These are phyloP conservation scores for Apotomis capreana DNA, from an alignment of 2,888 invertebrate species.

Conservation along the genomic window DNA sequence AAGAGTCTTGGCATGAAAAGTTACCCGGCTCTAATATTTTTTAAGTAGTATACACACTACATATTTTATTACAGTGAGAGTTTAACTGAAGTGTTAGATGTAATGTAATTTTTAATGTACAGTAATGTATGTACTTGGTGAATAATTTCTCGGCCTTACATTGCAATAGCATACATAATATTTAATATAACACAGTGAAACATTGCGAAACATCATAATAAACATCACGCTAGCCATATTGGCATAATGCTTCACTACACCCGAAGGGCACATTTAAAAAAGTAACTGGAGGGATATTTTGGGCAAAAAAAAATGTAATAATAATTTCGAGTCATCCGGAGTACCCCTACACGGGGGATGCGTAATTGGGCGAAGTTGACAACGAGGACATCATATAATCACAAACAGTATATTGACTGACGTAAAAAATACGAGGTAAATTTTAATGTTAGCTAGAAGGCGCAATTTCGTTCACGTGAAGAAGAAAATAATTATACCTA, in stretches of 20 bases:
- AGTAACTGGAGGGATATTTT: conserved; percentile 63
- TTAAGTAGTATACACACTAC: too few species aligned
- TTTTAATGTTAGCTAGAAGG: too few species aligned
- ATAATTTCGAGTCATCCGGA: conserved; percentile 68
- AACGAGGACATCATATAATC: conserved; percentile 53
- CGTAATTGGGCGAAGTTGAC: conserved; percentile 53
- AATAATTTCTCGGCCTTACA: neutral
- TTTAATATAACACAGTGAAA: conserved; percentile 44
- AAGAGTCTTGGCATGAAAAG: too few species aligned
- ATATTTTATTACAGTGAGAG: too few species aligned
- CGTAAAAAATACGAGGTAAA: neutral
- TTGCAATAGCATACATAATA: conserved; percentile 12
- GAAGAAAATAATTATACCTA: too few species aligned
- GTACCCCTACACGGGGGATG: conserved; percentile 55
- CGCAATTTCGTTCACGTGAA: too few species aligned
- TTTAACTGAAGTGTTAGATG: too few species aligned
- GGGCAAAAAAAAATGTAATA: conserved; percentile 70
- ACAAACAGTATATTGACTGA: neutral
- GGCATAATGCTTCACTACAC: conserved; percentile 52
- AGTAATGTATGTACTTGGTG: too few species aligned
- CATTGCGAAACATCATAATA: conserved; percentile 48
- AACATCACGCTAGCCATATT: conserved; percentile 48
- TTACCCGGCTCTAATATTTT: too few species aligned
- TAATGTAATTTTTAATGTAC: too few species aligned
- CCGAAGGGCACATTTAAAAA: conserved; percentile 70